Conservation (phyloP, 2,113 vertebrate genomes). For the Sorex araneus region DNA sequence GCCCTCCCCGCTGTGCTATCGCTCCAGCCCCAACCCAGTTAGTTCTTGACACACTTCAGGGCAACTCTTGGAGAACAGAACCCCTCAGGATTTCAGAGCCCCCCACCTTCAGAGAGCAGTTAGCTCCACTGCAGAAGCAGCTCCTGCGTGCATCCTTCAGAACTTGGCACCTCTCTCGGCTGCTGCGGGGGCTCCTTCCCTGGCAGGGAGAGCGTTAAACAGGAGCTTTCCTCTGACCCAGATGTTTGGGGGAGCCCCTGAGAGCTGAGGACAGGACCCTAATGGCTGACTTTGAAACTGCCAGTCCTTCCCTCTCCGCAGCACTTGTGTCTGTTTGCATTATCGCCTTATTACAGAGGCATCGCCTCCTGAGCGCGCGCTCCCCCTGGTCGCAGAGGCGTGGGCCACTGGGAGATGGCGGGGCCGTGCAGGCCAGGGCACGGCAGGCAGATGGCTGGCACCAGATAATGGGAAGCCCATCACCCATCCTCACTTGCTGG, state of each 20-base stretch:
- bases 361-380: slow-evolving; percentile 10
- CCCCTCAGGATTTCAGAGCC: not conserved
- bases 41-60: not conserved
- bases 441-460: not conserved
- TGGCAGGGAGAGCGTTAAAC: not conserved
- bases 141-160: not conserved
- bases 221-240: not conserved
- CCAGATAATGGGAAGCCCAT: slow-evolving; percentile 79
- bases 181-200: no score
- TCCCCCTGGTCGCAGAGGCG: slow-evolving; percentile 21
- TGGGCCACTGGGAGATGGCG: slow-evolving; percentile 20
- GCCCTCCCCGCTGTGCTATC: no score
- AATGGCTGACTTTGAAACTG: slow-evolving; percentile 32
- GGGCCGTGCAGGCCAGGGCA: no score
- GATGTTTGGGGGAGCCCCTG: not conserved
- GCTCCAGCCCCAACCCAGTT: no score
- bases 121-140: not conserved
- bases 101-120: not conserved
- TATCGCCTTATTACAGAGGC: slow-evolving; percentile 64
- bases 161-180: not conserved
- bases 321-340: slow-evolving; percentile 27
- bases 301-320: not conserved
- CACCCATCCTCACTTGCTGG: not conserved
- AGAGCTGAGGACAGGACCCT: not conserved
- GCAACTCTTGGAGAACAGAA: not conserved